A percentile compares a stretch with the other conserved stretches of the same genome.
Evolutionary conservation across 35 echinoderm and acorn worm genomes (phyloP).

Genomic region (Heliocidaris erythrogramma): DNA sequence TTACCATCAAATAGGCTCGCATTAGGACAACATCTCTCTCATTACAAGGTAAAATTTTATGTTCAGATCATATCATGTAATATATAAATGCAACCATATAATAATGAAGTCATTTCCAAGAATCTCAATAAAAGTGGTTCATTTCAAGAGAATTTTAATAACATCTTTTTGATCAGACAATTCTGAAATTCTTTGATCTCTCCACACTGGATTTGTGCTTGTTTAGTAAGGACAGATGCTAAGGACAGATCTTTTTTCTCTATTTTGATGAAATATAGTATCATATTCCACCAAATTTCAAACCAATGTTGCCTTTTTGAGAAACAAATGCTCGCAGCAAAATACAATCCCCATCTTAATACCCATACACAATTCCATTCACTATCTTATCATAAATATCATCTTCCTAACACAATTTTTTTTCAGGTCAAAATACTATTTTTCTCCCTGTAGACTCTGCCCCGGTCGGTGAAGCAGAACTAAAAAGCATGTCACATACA

Average conservation of each 20-base stretch:
- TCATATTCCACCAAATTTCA: neutral
- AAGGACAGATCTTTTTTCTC: neutral
- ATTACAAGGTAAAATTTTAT: too few relatives aligned
- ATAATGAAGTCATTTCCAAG: too few relatives aligned
- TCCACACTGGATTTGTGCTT: too few relatives aligned
- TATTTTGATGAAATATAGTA: neutral
- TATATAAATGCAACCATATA: too few relatives aligned
- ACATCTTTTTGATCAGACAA: too few relatives aligned
- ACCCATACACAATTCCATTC: neutral
- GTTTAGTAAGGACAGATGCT: neutral
- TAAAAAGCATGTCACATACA: conserved; percentile 10
- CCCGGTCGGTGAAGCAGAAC: neutral
- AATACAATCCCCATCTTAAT: neutral
- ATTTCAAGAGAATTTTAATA: too few relatives aligned
- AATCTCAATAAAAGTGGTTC: too few relatives aligned
- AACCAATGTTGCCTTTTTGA: neutral
- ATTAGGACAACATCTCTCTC: neutral
- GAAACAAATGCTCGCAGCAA: neutral
- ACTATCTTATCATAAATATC: neutral
- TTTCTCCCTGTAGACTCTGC: neutral
- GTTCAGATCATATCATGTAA: too few relatives aligned
- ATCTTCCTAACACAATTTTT: conserved; percentile 14
- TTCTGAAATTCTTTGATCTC: too few relatives aligned
- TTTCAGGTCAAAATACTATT: conserved; percentile 12
- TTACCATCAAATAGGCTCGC: neutral